Evolutionary conservation across 2,797 vertebrate genomes (phyloP).

Genomic region (Peromyscus aztecus): DNA sequence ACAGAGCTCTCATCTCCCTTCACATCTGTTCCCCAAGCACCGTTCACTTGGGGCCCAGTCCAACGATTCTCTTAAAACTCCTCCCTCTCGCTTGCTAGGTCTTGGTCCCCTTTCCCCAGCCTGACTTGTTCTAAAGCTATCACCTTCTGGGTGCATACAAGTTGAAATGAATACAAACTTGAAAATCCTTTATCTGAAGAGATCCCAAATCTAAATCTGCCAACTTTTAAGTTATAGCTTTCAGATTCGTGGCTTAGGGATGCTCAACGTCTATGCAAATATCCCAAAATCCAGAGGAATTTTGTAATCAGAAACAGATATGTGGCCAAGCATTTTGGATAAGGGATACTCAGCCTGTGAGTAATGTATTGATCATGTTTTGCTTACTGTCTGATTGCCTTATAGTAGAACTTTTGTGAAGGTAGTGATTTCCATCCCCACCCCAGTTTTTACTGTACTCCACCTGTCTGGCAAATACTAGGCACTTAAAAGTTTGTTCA

Average conservation of each 20-base stretch:
- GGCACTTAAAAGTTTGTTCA: slow-evolving; percentile 34
- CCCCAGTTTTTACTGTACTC: not conserved
- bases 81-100: slow-evolving; percentile 22
- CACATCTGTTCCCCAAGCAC: not conserved
- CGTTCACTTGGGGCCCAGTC: not conserved
- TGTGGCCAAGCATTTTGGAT: not conserved
- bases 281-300: not conserved
- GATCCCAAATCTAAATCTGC: not conserved
- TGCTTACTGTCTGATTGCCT: slow-evolving; percentile 26
- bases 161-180: not conserved
- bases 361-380: slow-evolving; percentile 17
- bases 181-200: not conserved
- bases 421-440: not conserved
- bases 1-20: not conserved
- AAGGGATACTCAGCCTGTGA: not conserved
- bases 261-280: not conserved
- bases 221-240: not conserved
- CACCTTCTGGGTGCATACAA: slow-evolving; percentile 30
- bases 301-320: slow-evolving; percentile 9
- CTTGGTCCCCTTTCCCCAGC: not conserved
- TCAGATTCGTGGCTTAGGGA: slow-evolving; percentile 17
- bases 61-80: not conserved
- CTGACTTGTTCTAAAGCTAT: slow-evolving; percentile 46
- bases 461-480: not conserved
- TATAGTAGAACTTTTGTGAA: slow-evolving; percentile 20